Evolutionary conservation across 2,888 invertebrate genomes (phyloP).

Genomic region (Furcula furcula): DNA sequence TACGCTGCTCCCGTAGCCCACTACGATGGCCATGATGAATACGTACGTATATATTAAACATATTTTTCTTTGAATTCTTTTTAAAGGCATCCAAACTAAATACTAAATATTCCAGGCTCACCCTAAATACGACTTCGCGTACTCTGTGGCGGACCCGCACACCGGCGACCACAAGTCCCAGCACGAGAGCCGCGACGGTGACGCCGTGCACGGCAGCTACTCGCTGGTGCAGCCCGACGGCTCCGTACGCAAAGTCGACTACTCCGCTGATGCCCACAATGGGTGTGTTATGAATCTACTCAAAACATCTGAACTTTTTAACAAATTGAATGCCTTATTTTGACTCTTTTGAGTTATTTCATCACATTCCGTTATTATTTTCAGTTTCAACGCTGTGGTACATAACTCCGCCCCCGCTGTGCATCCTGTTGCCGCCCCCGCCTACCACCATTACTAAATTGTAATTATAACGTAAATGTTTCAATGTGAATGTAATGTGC

Average conservation of each 20-base stretch:
- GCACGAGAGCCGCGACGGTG: constrained; percentile 76
- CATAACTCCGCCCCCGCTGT: constrained; percentile 35
- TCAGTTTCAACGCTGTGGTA: constrained; percentile 39
- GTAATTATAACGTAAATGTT: neutral
- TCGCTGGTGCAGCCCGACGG: constrained; percentile 77
- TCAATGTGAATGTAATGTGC: neutral
- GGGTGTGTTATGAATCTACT: constrained; percentile 1
- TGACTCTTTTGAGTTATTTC: neutral
- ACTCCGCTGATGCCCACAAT: constrained; percentile 9
- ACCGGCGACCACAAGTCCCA: constrained; percentile 82
- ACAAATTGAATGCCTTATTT: neutral
- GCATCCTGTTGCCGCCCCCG: constrained; percentile 17
- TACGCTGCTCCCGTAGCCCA: constrained; percentile 25
- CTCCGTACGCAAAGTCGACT: constrained; percentile 63
- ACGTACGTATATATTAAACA: no score
- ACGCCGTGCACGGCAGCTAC: constrained; percentile 81
- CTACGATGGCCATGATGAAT: constrained; percentile 22
- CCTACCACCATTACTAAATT: constrained; percentile 6
- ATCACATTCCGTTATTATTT: constrained; percentile 4
- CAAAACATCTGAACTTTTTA: neutral
- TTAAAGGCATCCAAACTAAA: no score
- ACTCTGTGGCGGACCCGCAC: constrained; percentile 79
- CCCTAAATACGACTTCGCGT: constrained; percentile 72
- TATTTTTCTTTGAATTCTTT: no score
- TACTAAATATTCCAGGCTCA: constrained; percentile 43